Conservation (phyloP, 1,140 invertebrate species). For the Drosophila ogumai region DNA sequence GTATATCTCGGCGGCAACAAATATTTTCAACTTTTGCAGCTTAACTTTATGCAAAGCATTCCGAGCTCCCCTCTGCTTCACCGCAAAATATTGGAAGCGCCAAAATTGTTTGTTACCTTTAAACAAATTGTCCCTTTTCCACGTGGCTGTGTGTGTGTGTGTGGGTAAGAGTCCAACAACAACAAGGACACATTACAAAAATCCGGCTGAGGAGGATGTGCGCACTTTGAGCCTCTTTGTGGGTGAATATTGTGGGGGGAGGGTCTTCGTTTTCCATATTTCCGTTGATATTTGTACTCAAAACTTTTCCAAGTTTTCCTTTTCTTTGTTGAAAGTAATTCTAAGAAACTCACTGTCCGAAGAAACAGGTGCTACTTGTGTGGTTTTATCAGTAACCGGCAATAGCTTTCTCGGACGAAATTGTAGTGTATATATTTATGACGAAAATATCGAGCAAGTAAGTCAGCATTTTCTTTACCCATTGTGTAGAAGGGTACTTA, state of each 20-base stretch:
- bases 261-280: conserved; percentile 59
- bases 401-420: conserved; percentile 1
- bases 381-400: conserved; percentile 2
- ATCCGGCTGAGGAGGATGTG: conserved; percentile 70
- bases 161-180: conserved; percentile 26
- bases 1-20: conserved; percentile 49
- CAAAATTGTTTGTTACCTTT: conserved; percentile 76
- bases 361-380: conserved; percentile 12
- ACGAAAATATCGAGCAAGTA: background rate
- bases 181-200: conserved; percentile 65
- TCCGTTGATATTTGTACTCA: conserved; percentile 70
- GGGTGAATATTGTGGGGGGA: conserved; percentile 1
- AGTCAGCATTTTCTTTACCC: background rate
- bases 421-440: background rate
- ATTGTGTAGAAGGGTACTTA: background rate
- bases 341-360: conserved; percentile 16
- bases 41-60: conserved; percentile 74
- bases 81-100: conserved; percentile 45
- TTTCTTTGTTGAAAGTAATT: conserved; percentile 9
- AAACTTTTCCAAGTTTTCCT: conserved; percentile 58
- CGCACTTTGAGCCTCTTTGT: conserved; percentile 61
- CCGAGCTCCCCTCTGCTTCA: conserved; percentile 2
- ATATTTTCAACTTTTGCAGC: conserved; percentile 72
- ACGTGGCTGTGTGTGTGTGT: conserved; percentile 20
- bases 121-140: conserved; percentile 74